Percentiles rank a stretch among this genome's conserved stretches.
Conservation (phyloP, 1,140 invertebrate species). For the Ceratina australensis region DNA sequence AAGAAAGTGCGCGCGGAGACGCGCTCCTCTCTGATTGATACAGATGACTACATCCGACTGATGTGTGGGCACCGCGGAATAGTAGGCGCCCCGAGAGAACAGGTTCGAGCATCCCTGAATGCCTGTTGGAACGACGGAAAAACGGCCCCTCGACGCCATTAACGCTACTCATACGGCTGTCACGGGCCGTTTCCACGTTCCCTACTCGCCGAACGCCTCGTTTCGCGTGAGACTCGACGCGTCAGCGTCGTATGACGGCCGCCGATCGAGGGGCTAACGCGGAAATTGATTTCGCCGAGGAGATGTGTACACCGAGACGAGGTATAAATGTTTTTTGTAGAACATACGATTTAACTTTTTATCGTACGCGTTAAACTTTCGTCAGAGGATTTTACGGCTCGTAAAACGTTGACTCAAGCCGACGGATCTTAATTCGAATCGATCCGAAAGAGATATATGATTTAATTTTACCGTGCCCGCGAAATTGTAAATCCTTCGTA, state of each 20-base stretch:
- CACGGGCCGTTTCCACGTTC: slow-evolving; percentile 38
- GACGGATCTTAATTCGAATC: too few relatives aligned
- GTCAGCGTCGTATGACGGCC: neutral
- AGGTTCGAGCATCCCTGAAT: slow-evolving; percentile 63
- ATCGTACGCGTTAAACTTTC: too few relatives aligned
- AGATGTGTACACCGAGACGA: too few relatives aligned
- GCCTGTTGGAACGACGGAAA: slow-evolving; percentile 22
- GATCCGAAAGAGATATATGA: too few relatives aligned
- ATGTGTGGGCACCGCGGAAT: slow-evolving; percentile 53
- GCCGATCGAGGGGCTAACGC: neutral
- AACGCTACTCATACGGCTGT: slow-evolving; percentile 24
- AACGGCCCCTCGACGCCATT: slow-evolving; percentile 44
- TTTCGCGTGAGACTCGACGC: neutral
- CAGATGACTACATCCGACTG: slow-evolving; percentile 72
- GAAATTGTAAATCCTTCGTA: too few relatives aligned
- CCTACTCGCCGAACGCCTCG: neutral
- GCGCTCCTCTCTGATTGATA: slow-evolving; percentile 68
- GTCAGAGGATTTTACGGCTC: too few relatives aligned
- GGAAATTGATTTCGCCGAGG: neutral
- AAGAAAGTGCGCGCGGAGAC: slow-evolving; percentile 66
- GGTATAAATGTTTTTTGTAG: too few relatives aligned
- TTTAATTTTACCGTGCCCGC: too few relatives aligned
- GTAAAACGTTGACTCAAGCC: neutral
- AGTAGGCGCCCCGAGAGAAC: slow-evolving; percentile 64
- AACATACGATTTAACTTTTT: too few relatives aligned